Evolutionary conservation across 1,140 invertebrate genomes (phyloP).

Genomic region (Brachionus paranguensis): DNA sequence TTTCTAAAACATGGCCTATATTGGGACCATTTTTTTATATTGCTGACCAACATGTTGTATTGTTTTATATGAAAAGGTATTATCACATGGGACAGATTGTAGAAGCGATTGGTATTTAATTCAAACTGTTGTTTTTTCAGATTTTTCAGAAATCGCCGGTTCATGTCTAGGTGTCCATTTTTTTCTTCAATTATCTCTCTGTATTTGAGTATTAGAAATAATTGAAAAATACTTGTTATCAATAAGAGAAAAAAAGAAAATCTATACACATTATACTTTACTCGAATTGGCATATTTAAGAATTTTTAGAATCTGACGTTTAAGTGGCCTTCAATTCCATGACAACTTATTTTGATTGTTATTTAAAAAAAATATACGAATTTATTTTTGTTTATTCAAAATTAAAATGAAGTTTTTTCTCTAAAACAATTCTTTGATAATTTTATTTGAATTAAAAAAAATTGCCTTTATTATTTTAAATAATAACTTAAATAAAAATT

Average conservation of each 20-base stretch:
- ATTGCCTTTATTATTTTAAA: too few relatives aligned
- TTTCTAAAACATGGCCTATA: not conserved
- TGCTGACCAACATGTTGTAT: not conserved
- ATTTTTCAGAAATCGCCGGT: not conserved
- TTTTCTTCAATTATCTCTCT: not conserved
- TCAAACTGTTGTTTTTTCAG: not conserved
- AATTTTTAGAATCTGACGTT: too few relatives aligned
- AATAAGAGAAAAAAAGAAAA: not conserved
- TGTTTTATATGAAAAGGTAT: constrained; percentile 40
- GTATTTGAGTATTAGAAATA: not conserved
- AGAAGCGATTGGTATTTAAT: not conserved
- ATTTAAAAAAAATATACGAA: not conserved
- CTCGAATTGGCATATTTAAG: not conserved
- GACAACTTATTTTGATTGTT: not conserved
- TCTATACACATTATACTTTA: not conserved
- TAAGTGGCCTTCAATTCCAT: not conserved
- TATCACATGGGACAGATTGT: not conserved
- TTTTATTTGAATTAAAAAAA: not conserved
- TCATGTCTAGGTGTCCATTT: not conserved
- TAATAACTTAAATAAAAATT: too few relatives aligned
- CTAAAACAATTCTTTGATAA: not conserved
- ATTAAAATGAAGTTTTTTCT: not conserved
- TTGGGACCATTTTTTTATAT: constrained; percentile 9
- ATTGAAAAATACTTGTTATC: not conserved
- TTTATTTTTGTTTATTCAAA: not conserved